Base-by-base conservation (phyloP, 1,140 invertebrate species). In the Scylla paramamosain region DNA sequence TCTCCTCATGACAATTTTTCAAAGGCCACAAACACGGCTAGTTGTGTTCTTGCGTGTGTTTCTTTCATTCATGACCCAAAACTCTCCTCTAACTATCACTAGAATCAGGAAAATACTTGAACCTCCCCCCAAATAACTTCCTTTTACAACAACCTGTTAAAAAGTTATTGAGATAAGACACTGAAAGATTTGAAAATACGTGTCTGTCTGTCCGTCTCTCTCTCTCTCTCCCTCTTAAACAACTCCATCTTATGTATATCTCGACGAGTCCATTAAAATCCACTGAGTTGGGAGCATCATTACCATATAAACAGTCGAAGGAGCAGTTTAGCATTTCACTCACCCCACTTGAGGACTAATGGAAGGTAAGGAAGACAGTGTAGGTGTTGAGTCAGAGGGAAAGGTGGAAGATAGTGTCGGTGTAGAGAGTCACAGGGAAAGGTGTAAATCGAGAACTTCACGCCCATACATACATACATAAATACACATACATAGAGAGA, bases 221-320 rank as follows among this genome's bases (percentile, higher is more conserved):
- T 89, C 87, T 45, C 28, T 3, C 32, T 7, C 39, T 46, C 59
- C 32, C 46, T 14, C n/a, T 29, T 29, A 32, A 16, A 93, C 77
- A 84, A 25, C 91, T 39, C 77, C 59, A 82, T 93, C 32, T 46
- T 28, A 48, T 28, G 46, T 45, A 91, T 91, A 45, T 93, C 91
- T 93, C 14, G 20, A 77, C 91, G 4, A 4, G n/a, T n/a, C 45
- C 91, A 93, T 93, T 93, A 93, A 93, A 93, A 93, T 93, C 84
- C 91, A 93, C 67, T 48, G 91, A 46, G 77, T 93, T 77, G 6
- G 52, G 39, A 29, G 83, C 28, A 3, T 52, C 29, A 93, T 93
- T 93, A 83, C 91, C 91, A 93, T 93, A 93, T 93, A 93, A 93
- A 93, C 32, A 83, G 91, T 93, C 25, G 29, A 6, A 31, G n/a